Evolutionary conservation across 2,888 invertebrate genomes (phyloP), one percentile per base, ranked within the genome.

Genomic region (Calephelis perditalis): DNA sequence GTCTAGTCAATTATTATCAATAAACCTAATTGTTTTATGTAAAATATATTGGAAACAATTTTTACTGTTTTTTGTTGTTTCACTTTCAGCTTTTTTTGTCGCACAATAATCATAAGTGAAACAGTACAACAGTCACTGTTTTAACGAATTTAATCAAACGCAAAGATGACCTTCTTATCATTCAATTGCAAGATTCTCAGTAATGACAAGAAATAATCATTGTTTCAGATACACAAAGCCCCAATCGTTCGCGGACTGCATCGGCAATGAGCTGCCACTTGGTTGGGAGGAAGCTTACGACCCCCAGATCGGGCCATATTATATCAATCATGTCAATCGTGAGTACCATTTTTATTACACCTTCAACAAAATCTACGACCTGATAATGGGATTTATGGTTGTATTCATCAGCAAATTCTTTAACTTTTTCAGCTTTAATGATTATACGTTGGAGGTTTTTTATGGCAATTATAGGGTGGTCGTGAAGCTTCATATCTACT

Each of bases 221-320:
- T 79, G 78, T 95, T 95, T 58, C 93, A 99, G 98, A 92, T 97
- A 95, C 82, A 98, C 98, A 71, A 99, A 99, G 91, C 98, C 99
- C 65, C 97, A 97, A 87, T 95, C 97, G 64, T 99, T 99, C 91
- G 98, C 98, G 73, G 99, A 99, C 88, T 99, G 99, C 91, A 96
- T 98, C 81, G 98, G 98, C 78, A 98, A 98, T 93, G 98, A 99
- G 88, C 88, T 99, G 81, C 98, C 98, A 57, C 93, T 98, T 77
- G 99, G 99, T 69, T 99, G 99, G 99, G 98, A 99, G 88, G 97
- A 98, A 92, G 95, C 96, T 57, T 97, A 95, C 87, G 98, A 99
- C 88, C 95, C 95, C 70, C 96, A 97, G 85, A 96, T 98, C 81
- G 98, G 99, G 70, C 94, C 96, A 68, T 99, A 98, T 91, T 99